Percentiles rank a stretch among this genome's conserved stretches.
Conservation (phyloP, 1,140 invertebrate species). For the Drosophila hydei region DNA sequence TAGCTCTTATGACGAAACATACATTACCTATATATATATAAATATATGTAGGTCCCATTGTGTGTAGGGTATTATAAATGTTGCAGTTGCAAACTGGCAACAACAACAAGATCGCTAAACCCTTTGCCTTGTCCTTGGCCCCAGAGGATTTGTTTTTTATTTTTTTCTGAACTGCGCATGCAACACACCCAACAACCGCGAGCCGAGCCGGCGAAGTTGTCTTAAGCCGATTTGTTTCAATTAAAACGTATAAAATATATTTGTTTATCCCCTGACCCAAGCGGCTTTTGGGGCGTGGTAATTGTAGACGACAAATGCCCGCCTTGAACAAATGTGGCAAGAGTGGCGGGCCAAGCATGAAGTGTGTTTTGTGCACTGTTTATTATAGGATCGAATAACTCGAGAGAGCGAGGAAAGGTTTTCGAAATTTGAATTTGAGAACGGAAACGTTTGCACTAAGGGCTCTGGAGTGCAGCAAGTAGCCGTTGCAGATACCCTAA, state of each 20-base stretch:
- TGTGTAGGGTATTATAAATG: no score
- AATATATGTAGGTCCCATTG: no score
- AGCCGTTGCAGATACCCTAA: no score
- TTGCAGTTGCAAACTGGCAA: slow-evolving; percentile 19
- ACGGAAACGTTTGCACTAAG: no score
- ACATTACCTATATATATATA: no score
- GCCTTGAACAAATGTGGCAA: not conserved
- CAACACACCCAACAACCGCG: slow-evolving; percentile 6
- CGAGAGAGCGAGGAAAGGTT: no score
- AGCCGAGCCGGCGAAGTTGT: not conserved
- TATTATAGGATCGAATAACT: not conserved
- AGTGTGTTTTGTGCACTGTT: not conserved
- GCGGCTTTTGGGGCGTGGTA: slow-evolving; percentile 35
- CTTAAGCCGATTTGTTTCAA: slow-evolving; percentile 57
- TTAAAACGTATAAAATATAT: slow-evolving; percentile 54
- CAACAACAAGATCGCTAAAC: slow-evolving; percentile 22
- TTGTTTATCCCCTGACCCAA: slow-evolving; percentile 40
- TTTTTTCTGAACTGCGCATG: not conserved
- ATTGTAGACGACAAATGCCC: slow-evolving; percentile 6
- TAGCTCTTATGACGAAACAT: no score
- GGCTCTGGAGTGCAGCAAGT: no score
- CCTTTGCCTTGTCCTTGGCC: slow-evolving; percentile 37
- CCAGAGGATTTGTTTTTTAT: not conserved
- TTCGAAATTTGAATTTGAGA: no score
- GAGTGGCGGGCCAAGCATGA: not conserved